Evolutionary conservation across 2,888 invertebrate genomes (phyloP).

Genomic region (Tupiocoris notatus): DNA sequence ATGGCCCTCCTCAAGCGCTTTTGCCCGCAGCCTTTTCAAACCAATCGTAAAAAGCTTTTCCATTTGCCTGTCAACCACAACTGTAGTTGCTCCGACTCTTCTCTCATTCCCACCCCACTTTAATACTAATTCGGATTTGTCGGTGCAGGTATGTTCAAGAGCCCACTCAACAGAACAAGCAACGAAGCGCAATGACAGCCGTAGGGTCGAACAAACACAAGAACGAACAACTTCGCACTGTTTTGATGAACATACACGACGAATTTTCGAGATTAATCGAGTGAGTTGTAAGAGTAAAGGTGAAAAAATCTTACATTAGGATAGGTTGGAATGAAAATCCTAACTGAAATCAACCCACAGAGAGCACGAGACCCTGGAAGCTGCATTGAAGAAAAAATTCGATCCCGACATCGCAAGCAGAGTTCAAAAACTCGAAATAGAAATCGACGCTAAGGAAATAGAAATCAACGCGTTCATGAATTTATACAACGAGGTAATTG

Average conservation of each 20-base stretch:
- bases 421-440: conserved; percentile 30
- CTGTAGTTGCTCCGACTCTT: no score
- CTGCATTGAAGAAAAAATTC: conserved; percentile 13
- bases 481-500: conserved; percentile 34
- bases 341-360: no score
- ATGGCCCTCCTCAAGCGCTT: no score
- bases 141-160: no score
- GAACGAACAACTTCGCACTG: conserved; percentile 25
- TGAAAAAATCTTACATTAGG: no score
- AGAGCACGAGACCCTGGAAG: conserved; percentile 4
- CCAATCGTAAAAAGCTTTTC: no score
- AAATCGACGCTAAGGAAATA: conserved; percentile 22
- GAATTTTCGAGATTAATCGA: conserved; percentile 30
- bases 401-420: conserved; percentile 6
- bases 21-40: no score
- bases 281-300: background rate
- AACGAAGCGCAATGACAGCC: background rate
- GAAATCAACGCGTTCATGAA: conserved; percentile 37
- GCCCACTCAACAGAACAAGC: no score
- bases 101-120: no score
- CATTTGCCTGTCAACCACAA: no score
- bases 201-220: conserved; percentile 4
- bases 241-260: conserved; percentile 32
- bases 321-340: no score
- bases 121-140: no score